Evolutionary conservation across 35 echinoderm and acorn worm species (phyloP).

Genomic region (Acanthaster planci): DNA sequence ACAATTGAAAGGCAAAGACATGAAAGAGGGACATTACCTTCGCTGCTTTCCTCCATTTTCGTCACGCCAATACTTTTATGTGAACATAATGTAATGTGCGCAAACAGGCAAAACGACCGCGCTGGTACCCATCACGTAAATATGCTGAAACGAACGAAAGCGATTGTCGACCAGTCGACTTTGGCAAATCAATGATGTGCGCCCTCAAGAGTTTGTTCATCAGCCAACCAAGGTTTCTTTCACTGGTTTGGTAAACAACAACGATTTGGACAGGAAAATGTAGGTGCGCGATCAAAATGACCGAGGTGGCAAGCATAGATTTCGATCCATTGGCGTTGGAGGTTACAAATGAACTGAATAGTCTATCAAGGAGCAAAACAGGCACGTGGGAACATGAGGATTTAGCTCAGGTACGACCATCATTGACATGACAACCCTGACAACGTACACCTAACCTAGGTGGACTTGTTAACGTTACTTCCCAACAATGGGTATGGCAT

Average conservation of each 20-base stretch:
- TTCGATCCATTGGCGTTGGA: conserved; percentile 79
- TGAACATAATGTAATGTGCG: neutral
- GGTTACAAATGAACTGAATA: conserved; percentile 59
- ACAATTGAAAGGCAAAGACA: neutral
- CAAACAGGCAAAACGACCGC: too few species aligned
- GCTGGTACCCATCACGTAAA: neutral
- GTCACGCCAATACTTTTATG: neutral
- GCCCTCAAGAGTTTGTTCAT: conserved; percentile 17
- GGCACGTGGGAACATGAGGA: conserved; percentile 86
- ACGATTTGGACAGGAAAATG: neutral
- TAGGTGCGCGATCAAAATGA: neutral
- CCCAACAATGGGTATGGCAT: too few species aligned
- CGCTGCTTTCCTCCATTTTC: conserved; percentile 16
- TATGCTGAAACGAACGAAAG: neutral
- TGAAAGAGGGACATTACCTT: neutral
- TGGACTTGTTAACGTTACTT: too few species aligned
- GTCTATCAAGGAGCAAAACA: conserved; percentile 51
- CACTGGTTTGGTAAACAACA: neutral
- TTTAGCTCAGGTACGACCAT: conserved; percentile 66
- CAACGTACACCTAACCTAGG: too few species aligned
- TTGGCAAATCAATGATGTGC: neutral
- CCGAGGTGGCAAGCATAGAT: conserved; percentile 21
- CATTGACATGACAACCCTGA: too few species aligned
- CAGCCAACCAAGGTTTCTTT: neutral
- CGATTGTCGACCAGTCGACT: neutral